Evolutionary conservation across 2,888 invertebrate genomes (phyloP).

Genomic region (Drosophila ezoana): DNA sequence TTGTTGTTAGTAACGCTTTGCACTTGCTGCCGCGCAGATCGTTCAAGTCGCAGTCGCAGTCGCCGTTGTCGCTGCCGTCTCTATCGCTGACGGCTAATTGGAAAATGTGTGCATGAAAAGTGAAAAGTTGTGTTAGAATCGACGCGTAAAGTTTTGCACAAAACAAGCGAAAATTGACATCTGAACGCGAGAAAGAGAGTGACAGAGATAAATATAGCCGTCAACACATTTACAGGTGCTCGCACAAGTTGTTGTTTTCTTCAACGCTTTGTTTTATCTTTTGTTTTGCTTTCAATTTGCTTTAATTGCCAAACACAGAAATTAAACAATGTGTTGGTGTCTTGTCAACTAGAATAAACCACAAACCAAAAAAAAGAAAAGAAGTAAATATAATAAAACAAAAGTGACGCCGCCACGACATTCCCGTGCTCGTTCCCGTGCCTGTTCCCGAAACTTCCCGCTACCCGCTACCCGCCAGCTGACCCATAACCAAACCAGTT

Average conservation of each 20-base stretch:
- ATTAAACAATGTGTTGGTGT: slow-evolving; percentile 64
- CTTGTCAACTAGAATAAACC: slow-evolving; percentile 24
- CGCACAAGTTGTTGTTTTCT: slow-evolving; percentile 4
- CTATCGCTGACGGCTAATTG: slow-evolving; percentile 45
- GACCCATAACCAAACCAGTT: slow-evolving; percentile 69
- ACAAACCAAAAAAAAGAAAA: slow-evolving; percentile 10
- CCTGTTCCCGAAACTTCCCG: slow-evolving; percentile 33
- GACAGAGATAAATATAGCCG: background rate
- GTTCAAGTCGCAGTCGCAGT: slow-evolving; percentile 26
- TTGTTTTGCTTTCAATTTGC: slow-evolving; percentile 60
- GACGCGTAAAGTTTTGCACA: slow-evolving; percentile 18
- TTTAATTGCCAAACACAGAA: slow-evolving; percentile 61
- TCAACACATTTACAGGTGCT: background rate
- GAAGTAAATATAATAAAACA: slow-evolving; percentile 16
- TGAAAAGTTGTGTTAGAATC: slow-evolving; percentile 62
- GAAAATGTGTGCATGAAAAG: slow-evolving; percentile 63
- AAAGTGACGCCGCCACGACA: slow-evolving; percentile 37
- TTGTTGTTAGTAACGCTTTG: slow-evolving; percentile 73
- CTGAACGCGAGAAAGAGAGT: background rate
- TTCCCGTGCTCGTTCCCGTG: slow-evolving; percentile 9
- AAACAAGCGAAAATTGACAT: slow-evolving; percentile 17
- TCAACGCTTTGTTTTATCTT: slow-evolving; percentile 15
- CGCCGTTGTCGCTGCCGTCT: slow-evolving; percentile 12
- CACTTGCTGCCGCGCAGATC: slow-evolving; percentile 67
- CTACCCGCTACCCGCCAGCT: slow-evolving; percentile 10